Base-by-base conservation (phyloP, 2,888 invertebrate genomes). In the Agriotes lineatus region DNA sequence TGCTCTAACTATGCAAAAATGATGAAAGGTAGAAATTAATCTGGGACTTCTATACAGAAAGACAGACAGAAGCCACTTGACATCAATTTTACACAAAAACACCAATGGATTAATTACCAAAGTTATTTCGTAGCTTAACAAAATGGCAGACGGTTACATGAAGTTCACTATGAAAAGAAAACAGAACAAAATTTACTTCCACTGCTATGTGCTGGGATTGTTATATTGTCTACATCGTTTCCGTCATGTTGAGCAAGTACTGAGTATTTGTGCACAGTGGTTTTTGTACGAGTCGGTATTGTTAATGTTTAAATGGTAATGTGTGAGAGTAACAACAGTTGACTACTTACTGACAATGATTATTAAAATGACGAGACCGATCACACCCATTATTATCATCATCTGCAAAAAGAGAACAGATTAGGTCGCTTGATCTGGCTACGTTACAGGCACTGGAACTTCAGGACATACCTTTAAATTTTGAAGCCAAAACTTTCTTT, bases 401-500 rank as follows among this genome's bases (percentile, higher is more conserved):
- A 95, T 95, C 90, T 79, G 70, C n/a, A 74, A 72, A 54, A 14
- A 39, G 18, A 69, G 60, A 10, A 19, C 9, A 16, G 14, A 52
- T 5, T 33, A n/a, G 10, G 10, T 22, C 22, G 1, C n/a, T 4
- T 22, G 1, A 2, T 2, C 4, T 22, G 9, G 2, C 16, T 14
- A 20, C 14, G 2, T 42, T 16, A 18, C 16, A 48, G 14, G 0
- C 22, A n/a, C 2, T 48, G 7, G 16, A 9, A 16, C 9, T 2
- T 10, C 7, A 12, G n/a, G 10, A 25, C 68, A 22, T 18, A 69
- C 74, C 72, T 97, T 97, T 85, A 97, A 88, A 86, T 97, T 97
- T 86, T 97, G 96, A 92, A 96, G 93, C 97, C 97, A 97, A 84
- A 96, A 97, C 86, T 97, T 97, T 83, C 96, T 89, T 86, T 97